These are phyloP conservation scores for Euplagia quadripunctaria DNA, from an alignment of 2,888 invertebrate species.

Conservation along the genomic window DNA sequence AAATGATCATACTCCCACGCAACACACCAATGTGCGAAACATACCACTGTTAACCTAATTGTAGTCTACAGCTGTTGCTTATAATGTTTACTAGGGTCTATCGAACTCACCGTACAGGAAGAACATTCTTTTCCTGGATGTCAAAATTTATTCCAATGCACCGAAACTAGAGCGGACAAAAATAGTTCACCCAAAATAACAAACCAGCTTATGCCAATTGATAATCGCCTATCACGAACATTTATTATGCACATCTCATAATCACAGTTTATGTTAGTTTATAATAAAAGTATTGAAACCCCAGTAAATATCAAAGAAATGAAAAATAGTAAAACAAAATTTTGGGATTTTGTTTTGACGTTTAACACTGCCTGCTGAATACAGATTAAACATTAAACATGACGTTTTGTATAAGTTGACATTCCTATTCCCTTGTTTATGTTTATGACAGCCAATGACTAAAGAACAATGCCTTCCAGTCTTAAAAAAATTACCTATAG, in stretches of 20 bases:
- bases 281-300: constrained; percentile 35
- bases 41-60: constrained; percentile 44
- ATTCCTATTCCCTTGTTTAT: not conserved
- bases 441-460: not conserved
- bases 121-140: constrained; percentile 82
- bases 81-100: constrained; percentile 42
- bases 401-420: not conserved
- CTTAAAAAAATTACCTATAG: not conserved
- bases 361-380: constrained; percentile 49
- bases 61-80: constrained; percentile 42
- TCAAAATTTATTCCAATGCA: constrained; percentile 83
- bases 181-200: constrained; percentile 86
- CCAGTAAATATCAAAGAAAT: constrained; percentile 44
- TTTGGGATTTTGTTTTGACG: constrained; percentile 81
- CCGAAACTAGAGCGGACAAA: constrained; percentile 85
- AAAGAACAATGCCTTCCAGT: not conserved
- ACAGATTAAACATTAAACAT: constrained; percentile 42
- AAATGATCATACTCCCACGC: constrained; percentile 70
- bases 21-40: constrained; percentile 45
- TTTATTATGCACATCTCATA: constrained; percentile 41
- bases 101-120: constrained; percentile 78
- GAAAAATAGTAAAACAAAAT: constrained; percentile 72
- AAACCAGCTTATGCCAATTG: constrained; percentile 52
- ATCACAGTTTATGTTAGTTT: constrained; percentile 37
- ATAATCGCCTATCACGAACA: constrained; percentile 34